phyloP scores from a whole-genome alignment of 2,888 invertebrate species.

The Oxytorus armatus region DNA sequence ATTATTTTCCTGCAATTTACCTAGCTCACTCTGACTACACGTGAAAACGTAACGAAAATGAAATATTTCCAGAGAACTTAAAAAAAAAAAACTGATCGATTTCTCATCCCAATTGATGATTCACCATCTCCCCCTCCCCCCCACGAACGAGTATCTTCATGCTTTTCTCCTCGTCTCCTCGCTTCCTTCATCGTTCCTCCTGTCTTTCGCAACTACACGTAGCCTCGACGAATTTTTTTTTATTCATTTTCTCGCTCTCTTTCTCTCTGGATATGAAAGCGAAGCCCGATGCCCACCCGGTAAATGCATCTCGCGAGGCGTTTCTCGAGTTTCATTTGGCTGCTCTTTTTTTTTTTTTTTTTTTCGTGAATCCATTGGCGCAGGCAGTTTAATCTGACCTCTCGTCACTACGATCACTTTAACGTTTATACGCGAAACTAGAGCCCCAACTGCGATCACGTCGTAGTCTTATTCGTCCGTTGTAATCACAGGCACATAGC shows the following conservation, averaged over 20 bases:
- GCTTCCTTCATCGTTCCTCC: constrained; percentile 7
- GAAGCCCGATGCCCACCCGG: constrained; percentile 39
- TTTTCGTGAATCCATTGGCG: constrained; percentile 23
- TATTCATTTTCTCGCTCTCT: neutral
- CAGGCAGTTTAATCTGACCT: neutral
- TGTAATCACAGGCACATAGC: too few relatives aligned
- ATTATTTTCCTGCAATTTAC: too few relatives aligned
- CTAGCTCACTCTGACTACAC: neutral
- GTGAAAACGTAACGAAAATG: neutral
- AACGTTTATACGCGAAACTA: too few relatives aligned
- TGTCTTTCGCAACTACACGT: neutral
- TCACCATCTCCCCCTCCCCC: constrained; percentile 1
- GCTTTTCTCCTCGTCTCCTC: constrained; percentile 5
- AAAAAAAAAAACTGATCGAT: neutral
- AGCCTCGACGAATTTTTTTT: constrained; percentile 19
- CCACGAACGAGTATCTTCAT: constrained; percentile 19
- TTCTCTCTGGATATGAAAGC: constrained; percentile 40
- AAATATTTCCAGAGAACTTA: neutral
- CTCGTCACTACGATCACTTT: too few relatives aligned
- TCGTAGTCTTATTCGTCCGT: too few relatives aligned
- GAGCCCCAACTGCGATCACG: too few relatives aligned
- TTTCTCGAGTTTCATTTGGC: constrained; percentile 46
- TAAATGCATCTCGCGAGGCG: constrained; percentile 50
- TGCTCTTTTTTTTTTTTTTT: constrained; percentile 33
- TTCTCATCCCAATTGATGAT: constrained; percentile 7